Conservation (phyloP, 2,888 invertebrate genomes). For the Hyposoter didymator region DNA sequence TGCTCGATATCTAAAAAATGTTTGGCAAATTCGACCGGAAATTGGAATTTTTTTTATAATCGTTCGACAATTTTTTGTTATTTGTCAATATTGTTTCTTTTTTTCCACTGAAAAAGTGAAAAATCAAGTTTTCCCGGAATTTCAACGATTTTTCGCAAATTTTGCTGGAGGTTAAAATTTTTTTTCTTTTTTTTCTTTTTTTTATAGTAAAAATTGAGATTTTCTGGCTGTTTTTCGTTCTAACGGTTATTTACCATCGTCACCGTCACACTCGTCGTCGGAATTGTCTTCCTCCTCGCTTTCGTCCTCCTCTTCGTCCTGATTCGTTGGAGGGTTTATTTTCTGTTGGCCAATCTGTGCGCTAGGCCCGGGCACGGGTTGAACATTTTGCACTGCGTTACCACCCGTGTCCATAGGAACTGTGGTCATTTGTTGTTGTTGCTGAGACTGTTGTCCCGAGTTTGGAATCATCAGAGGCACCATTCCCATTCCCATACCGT, state of each 20-base stretch:
- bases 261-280: constrained; percentile 82
- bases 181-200: background rate
- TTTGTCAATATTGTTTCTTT: too few species aligned
- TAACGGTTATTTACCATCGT: constrained; percentile 75
- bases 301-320: constrained; percentile 80
- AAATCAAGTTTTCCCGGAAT: background rate
- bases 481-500: constrained; percentile 80
- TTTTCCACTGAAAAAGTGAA: background rate
- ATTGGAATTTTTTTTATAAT: too few species aligned
- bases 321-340: constrained; percentile 73
- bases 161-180: background rate
- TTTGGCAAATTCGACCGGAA: too few species aligned
- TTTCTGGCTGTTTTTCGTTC: background rate
- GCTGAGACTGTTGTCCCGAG: constrained; percentile 72
- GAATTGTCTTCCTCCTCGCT: constrained; percentile 81
- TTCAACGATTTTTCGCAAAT: background rate
- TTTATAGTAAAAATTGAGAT: background rate
- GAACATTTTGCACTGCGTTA: constrained; percentile 78
- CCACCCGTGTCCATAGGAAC: constrained; percentile 82
- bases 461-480: constrained; percentile 78
- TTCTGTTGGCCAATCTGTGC: constrained; percentile 73
- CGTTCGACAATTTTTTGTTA: too few species aligned
- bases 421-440: constrained; percentile 80
- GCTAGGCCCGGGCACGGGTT: constrained; percentile 81
- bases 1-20: too few species aligned